phyloP scores from a whole-genome alignment of 2,888 invertebrate genomes.

The Seira musarum region DNA sequence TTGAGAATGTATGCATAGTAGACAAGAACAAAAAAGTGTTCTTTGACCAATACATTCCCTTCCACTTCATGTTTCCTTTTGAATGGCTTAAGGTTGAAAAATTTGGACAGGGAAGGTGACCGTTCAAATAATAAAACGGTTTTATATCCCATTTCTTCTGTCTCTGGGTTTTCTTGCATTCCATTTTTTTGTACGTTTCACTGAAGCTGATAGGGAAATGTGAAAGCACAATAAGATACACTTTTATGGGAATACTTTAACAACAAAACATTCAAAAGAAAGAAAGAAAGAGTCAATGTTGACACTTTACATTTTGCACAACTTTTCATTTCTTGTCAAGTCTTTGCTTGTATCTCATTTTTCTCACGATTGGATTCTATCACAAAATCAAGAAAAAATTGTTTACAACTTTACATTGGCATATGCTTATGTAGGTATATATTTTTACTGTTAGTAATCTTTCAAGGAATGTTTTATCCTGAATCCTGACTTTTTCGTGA shows the following conservation, averaged over 20 bases:
- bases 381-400: no score
- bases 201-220: conserved; percentile 9
- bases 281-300: neutral
- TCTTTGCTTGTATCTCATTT: no score
- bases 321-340: no score
- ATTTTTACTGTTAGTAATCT: no score
- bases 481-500: no score
- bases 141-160: conserved; percentile 16
- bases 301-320: no score
- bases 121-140: conserved; percentile 13
- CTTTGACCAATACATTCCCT: conserved; percentile 38
- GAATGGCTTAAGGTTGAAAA: no score
- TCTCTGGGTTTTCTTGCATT: neutral
- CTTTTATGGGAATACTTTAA: conserved; percentile 32
- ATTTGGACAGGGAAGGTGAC: conserved; percentile 15
- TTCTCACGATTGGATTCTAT: no score
- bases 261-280: no score
- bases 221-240: conserved; percentile 32
- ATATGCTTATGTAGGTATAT: no score
- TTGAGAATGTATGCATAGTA: conserved; percentile 25
- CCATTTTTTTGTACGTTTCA: neutral
- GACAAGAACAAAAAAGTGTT: conserved; percentile 15
- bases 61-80: conserved; percentile 24
- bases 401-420: no score
- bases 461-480: no score